Conservation (phyloP, 1,140 invertebrate genomes). For the Galendromus occidentalis region DNA sequence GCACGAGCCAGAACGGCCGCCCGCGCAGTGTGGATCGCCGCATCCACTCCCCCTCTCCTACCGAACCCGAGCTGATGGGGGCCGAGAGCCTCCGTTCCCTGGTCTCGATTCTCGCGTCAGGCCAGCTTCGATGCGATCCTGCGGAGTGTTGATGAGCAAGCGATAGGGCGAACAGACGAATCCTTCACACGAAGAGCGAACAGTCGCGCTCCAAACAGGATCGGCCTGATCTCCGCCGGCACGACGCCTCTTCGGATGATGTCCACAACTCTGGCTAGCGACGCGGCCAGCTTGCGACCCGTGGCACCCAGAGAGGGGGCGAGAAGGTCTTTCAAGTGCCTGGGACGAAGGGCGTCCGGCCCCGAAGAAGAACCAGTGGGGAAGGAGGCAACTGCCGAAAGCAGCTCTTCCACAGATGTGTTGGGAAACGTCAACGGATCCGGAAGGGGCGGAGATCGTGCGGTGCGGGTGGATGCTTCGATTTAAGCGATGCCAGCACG, state of each 20-base stretch:
- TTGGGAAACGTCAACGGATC: no score
- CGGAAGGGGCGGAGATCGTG: no score
- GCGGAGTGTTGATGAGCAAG: background rate
- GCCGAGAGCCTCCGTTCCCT: no score
- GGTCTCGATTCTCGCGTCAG: no score
- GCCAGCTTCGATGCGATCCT: background rate
- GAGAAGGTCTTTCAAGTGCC: background rate
- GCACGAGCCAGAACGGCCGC: background rate
- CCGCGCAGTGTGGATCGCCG: background rate
- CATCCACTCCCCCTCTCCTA: no score
- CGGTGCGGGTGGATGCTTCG: no score
- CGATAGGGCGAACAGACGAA: background rate
- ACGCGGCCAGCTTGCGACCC: background rate
- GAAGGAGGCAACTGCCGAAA: background rate
- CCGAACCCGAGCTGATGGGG: no score
- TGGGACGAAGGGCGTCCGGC: background rate
- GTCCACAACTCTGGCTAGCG: background rate
- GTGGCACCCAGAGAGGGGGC: background rate
- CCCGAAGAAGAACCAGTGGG: background rate
- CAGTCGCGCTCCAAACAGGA: background rate
- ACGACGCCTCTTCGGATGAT: background rate
- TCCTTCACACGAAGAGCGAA: no score
- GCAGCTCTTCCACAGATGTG: background rate
- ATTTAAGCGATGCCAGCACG: background rate
- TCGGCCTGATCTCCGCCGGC: background rate